A percentile compares a stretch with the other conserved stretches of the same genome.
Evolutionary conservation across 2,113 vertebrate genomes (phyloP).

Genomic region (Calidris pugnax): DNA sequence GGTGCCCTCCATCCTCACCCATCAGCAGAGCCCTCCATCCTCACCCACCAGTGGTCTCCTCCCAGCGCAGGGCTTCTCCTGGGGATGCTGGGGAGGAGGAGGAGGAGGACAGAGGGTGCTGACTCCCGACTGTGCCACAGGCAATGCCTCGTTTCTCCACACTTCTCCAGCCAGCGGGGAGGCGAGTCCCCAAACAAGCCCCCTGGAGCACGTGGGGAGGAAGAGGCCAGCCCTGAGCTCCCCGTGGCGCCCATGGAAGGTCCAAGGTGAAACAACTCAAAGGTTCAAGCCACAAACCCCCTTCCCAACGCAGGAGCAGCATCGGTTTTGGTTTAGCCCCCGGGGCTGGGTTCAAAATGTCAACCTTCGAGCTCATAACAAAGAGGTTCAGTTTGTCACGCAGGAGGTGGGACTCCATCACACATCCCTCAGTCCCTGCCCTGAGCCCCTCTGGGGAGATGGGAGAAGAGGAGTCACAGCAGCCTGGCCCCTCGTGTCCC

Average conservation of each 20-base stretch:
- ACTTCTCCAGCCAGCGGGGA: rapidly evolving
- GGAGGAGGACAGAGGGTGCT: not conserved
- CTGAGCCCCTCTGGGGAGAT: not conserved
- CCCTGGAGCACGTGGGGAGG: rapidly evolving
- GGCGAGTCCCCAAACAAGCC: not conserved
- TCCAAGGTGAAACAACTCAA: not conserved
- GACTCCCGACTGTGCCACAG: rapidly evolving
- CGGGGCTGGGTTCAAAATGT: not conserved
- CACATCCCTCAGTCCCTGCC: not conserved
- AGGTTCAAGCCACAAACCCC: not conserved
- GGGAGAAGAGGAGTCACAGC: not conserved
- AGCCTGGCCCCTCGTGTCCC: not conserved
- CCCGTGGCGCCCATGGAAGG: rapidly evolving
- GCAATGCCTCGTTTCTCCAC: not conserved
- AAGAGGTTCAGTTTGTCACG: not conserved
- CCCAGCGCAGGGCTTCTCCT: not conserved
- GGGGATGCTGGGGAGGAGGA: not conserved
- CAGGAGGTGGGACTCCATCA: not conserved
- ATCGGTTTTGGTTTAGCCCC: not conserved
- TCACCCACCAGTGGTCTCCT: not conserved
- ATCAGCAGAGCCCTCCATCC: rapidly evolving
- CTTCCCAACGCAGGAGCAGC: not conserved
- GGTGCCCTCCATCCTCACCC: not conserved
- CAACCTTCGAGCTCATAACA: rapidly evolving
- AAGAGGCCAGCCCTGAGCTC: not conserved